Base-by-base conservation (phyloP, 2,888 invertebrate species). In the Scaptomyza polygonia region DNA sequence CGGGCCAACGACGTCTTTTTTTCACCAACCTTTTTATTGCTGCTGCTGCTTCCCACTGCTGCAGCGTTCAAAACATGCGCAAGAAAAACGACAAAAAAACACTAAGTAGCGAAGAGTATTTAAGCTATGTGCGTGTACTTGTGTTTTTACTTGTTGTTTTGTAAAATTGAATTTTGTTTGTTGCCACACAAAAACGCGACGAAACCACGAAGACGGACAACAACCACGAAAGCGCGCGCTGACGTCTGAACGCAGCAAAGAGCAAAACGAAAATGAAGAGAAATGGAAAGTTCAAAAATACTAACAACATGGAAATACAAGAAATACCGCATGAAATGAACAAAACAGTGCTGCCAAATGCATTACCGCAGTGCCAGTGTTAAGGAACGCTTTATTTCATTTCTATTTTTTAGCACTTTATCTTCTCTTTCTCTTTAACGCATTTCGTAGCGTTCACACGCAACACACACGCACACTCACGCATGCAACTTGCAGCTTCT, bases 231-330 rank as follows among this genome's bases (percentile, higher is more conserved):
- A 70, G 53, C 77, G 77, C 77, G 72, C 73, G 76, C 72, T 71
- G 66, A 76, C 73, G 77, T 76, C 73, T 62, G 48, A 30, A 71
- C 72, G 77, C 67, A 76, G 54, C 77, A 67, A 72, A 76, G 61
- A 73, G 73, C 73, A 76, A 73, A 73, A 73, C 73, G 73, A 73
- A 73, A 73, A 72, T 73, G 73, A 76, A 76, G 73, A 73, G 77
- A 55, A 62, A 67, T 73, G 18, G 54, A 62, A 71, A 73, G 66
- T 71, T 76, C 72, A 58, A 71, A 73, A 76, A 73, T 73, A 73
- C 72, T 72, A 73, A 51, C 34, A 43, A 21, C 18, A 43, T 51
- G 14, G 29, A 21, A 59, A 76, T 45, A 70, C 39, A 61, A 16
- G 42, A 72, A 62, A 72, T 72, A 72, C 76, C 44, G 57, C 49